phyloP scores from a whole-genome alignment of 1,140 invertebrate species.

The Potamilus streckersoni region DNA sequence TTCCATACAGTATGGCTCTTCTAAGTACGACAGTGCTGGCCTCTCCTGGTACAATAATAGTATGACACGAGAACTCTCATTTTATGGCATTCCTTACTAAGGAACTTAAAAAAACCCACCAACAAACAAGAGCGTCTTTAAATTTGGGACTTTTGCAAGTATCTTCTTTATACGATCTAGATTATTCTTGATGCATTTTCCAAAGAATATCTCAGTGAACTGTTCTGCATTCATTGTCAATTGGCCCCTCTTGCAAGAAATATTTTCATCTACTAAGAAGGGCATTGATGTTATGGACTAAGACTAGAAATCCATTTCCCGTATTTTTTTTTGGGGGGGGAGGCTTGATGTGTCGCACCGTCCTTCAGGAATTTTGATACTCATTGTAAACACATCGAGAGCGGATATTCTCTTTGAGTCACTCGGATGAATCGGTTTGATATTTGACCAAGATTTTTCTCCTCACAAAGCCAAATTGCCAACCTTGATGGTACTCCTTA shows the following conservation, averaged over 20 bases:
- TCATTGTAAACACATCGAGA: slow-evolving; percentile 1
- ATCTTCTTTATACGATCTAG: not conserved
- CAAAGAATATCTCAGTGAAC: slow-evolving; percentile 6
- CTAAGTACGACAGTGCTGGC: slow-evolving; percentile 9
- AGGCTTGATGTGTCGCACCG: slow-evolving; percentile 2
- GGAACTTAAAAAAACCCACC: slow-evolving; percentile 22
- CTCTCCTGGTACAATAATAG: not conserved
- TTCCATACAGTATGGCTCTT: slow-evolving; percentile 17
- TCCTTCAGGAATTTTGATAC: slow-evolving; percentile 8
- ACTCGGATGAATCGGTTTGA: not conserved
- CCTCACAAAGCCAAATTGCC: slow-evolving; percentile 7
- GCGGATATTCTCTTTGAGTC: not conserved
- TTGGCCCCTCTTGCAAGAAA: not conserved
- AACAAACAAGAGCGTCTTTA: slow-evolving; percentile 17
- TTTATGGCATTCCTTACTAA: slow-evolving; percentile 13
- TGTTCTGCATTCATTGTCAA: not conserved
- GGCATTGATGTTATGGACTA: not conserved
- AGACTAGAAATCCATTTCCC: slow-evolving; percentile 8
- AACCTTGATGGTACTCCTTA: not conserved
- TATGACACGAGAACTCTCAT: not conserved
- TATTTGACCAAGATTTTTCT: slow-evolving; percentile 7
- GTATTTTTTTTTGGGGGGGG: not conserved
- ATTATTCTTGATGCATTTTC: not conserved
- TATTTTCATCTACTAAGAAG: not conserved
- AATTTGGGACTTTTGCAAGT: not conserved